Percentiles rank a stretch among this genome's conserved stretches.
These are phyloP conservation scores for Epirrita christyi DNA, from an alignment of 2,888 invertebrate species.

Conservation along the genomic window DNA sequence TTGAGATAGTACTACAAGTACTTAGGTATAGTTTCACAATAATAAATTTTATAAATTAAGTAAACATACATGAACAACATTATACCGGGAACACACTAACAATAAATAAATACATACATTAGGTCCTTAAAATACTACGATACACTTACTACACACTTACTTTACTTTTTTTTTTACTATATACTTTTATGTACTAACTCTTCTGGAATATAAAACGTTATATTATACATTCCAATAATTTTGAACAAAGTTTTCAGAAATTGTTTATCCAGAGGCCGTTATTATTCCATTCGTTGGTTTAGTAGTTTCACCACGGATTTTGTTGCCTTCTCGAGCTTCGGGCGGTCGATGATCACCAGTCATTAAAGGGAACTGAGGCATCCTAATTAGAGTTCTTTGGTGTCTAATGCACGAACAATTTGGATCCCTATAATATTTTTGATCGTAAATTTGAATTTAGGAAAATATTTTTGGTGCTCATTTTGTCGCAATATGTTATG, in stretches of 20 bases:
- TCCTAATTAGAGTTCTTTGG: slow-evolving; percentile 53
- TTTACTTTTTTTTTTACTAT: background rate
- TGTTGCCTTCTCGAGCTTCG: slow-evolving; percentile 36
- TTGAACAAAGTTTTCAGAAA: background rate
- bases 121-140: no score
- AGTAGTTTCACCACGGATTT: slow-evolving; percentile 31
- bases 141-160: no score
- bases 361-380: slow-evolving; percentile 47
- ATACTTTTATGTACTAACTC: slow-evolving; percentile 2
- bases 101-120: no score
- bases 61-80: no score
- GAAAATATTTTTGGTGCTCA: slow-evolving; percentile 16
- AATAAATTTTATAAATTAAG: no score
- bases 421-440: slow-evolving; percentile 34
- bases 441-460: slow-evolving; percentile 25
- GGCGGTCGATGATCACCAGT: slow-evolving; percentile 50
- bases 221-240: no score
- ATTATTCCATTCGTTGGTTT: slow-evolving; percentile 37
- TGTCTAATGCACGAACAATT: slow-evolving; percentile 46
- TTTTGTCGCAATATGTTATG: background rate
- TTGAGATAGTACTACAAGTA: no score
- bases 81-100: no score
- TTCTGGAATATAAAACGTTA: slow-evolving; percentile 1
- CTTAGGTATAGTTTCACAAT: no score
- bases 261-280: slow-evolving; percentile 42